Evolutionary conservation across 1,140 invertebrate species (phyloP), one percentile per base, ranked within the genome.

Genomic region (Drosophila sucinea): DNA sequence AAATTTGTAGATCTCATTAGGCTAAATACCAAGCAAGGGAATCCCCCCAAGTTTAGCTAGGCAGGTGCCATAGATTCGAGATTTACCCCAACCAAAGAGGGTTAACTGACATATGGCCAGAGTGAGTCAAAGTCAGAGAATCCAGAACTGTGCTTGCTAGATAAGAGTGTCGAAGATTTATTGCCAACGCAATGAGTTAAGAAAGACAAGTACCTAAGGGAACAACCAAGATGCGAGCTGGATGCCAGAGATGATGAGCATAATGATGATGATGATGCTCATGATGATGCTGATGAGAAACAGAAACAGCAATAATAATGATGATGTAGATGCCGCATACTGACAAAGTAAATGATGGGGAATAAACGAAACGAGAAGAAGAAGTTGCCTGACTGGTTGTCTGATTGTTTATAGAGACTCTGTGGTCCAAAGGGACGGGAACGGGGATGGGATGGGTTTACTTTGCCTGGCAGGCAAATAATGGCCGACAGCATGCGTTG

Each of bases 141-240:
- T 55, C 32, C 47, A 38, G 51, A 86, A 86, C 55, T 91, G 89
- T 82, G 77, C 67, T 67, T 81, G 73, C 56, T 70, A 91, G 90
- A 91, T 91, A 91, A 90, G 77, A 91, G 72, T 68, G 65, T 58
- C 81, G 76, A 81, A 91, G 90, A 91, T 91, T 91, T 91, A 91
- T 91, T 83, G 78, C 90, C 82, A 87, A 90, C 82, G 85, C 90
- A 91, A 91, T 91, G 90, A 91, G 90, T 90, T 91, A 91, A 91
- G 90, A 91, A 91, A 90, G 90, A 91, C 90, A 91, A 91, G 84
- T 90, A 86, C 90, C 81, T 77, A 78, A 86, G 79, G 77, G 68
- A 78, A 57, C 65, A 77, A 61, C 74, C 79, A 65, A 61, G 58
- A 17, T 35, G 51, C 17, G 17, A 72, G 61, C 55, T 55, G 70